Evolutionary conservation across 2,797 vertebrate genomes (phyloP).

Genomic region (Melanotaenia boesemani): DNA sequence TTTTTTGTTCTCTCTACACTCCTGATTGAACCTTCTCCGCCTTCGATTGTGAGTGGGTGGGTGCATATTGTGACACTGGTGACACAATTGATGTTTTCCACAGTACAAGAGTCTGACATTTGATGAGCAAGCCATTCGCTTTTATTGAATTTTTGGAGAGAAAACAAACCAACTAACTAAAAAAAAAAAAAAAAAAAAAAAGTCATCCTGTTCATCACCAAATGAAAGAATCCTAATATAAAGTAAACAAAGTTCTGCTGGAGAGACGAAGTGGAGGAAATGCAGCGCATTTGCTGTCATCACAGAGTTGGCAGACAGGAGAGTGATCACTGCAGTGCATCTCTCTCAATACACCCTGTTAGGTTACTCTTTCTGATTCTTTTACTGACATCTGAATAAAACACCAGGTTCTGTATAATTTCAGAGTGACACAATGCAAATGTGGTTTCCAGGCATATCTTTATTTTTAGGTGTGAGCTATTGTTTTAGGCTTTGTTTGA

Average conservation of each 20-base stretch:
- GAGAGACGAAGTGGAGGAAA: constrained; percentile 19
- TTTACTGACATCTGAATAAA: constrained; percentile 15
- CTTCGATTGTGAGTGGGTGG: constrained; percentile 44
- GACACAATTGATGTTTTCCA: constrained; percentile 57
- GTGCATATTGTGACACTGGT: constrained; percentile 46
- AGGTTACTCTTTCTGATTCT: constrained; percentile 41
- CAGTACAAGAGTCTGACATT: constrained; percentile 43
- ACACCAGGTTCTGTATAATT: constrained; percentile 27
- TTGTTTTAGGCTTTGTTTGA: constrained; percentile 40
- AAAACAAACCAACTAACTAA: not conserved
- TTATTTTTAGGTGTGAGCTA: constrained; percentile 58
- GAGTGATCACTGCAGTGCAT: constrained; percentile 14
- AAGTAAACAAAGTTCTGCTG: constrained; percentile 27
- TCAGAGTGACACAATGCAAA: constrained; percentile 14
- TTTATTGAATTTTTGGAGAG: constrained; percentile 40
- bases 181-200: not conserved
- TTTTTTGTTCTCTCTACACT: not conserved
- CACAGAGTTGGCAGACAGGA: constrained; percentile 17
- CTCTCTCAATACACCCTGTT: constrained; percentile 35
- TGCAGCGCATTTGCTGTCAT: constrained; percentile 47
- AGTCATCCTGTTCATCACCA: constrained; percentile 38
- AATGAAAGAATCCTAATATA: constrained; percentile 43
- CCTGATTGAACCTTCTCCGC: constrained; percentile 27
- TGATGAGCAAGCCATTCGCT: constrained; percentile 39
- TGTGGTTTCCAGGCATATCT: constrained; percentile 26